Conservation (phyloP, 2,888 invertebrate species). For the Trachelus tabidus region DNA sequence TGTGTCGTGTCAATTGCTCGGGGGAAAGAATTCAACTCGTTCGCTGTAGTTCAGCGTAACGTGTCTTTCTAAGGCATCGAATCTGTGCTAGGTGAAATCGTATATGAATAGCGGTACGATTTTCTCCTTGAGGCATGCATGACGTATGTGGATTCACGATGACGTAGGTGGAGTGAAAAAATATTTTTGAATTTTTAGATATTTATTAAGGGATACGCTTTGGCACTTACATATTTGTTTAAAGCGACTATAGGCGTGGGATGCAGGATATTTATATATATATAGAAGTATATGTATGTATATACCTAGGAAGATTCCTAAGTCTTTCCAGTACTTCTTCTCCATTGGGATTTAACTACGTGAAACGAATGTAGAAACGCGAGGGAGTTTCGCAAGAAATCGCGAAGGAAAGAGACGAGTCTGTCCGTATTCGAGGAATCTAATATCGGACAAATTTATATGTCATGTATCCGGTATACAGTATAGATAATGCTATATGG, state of each 20-base stretch:
- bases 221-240: background rate
- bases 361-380: background rate
- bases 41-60: background rate
- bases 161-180: background rate
- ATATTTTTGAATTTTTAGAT: background rate
- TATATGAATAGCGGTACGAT: background rate
- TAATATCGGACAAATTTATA: background rate
- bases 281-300: background rate
- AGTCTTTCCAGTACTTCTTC: background rate
- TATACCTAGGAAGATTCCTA: background rate
- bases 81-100: background rate
- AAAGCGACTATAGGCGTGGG: background rate
- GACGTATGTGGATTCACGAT: background rate
- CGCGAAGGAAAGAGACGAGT: background rate
- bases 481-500: background rate
- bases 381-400: background rate
- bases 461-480: background rate
- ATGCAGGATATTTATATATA: no score
- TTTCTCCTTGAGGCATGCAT: background rate
- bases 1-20: background rate
- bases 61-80: background rate
- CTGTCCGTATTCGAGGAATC: background rate
- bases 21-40: background rate
- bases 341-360: background rate
- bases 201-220: background rate